Conservation (phyloP, 2,797 vertebrate genomes). For the Helicolenus hilgendorfi region DNA sequence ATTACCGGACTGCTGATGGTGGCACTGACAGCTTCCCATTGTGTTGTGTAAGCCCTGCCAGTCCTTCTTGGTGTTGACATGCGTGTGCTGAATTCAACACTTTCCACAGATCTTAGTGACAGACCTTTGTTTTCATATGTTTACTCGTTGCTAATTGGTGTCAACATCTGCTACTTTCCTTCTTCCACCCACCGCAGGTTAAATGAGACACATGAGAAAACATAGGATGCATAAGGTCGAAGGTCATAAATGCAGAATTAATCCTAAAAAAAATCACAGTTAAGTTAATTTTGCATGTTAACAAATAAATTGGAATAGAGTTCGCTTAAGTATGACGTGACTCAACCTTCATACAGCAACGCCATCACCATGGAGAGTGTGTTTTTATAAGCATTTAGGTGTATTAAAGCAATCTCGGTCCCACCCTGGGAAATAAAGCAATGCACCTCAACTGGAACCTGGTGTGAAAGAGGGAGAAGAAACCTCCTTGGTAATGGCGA, state of each 20-base stretch:
- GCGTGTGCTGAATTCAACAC: conserved; percentile 73
- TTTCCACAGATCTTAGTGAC: conserved; percentile 73
- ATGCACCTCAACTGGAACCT: conserved; percentile 45
- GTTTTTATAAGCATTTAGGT: conserved; percentile 59
- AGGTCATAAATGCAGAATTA: not conserved
- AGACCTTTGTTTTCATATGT: conserved; percentile 82
- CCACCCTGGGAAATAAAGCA: conserved; percentile 47
- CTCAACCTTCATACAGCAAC: conserved; percentile 15
- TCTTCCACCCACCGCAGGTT: not conserved
- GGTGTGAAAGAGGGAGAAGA: conserved; percentile 21
- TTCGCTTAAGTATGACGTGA: not conserved
- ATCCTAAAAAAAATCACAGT: not conserved
- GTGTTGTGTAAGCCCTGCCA: conserved; percentile 58
- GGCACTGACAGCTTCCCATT: conserved; percentile 71
- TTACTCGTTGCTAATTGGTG: conserved; percentile 85
- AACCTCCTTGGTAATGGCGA: not conserved
- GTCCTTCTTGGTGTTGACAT: conserved; percentile 58
- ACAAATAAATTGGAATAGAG: not conserved
- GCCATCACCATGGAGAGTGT: conserved; percentile 17
- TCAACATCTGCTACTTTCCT: conserved; percentile 59
- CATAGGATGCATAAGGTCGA: not conserved
- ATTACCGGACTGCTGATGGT: conserved; percentile 62
- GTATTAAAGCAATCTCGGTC: conserved; percentile 37
- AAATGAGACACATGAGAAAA: not conserved
- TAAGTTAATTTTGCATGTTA: not conserved